phyloP scores from a whole-genome alignment of 2,888 invertebrate species.

The Synanthedon andrenaeformis region DNA sequence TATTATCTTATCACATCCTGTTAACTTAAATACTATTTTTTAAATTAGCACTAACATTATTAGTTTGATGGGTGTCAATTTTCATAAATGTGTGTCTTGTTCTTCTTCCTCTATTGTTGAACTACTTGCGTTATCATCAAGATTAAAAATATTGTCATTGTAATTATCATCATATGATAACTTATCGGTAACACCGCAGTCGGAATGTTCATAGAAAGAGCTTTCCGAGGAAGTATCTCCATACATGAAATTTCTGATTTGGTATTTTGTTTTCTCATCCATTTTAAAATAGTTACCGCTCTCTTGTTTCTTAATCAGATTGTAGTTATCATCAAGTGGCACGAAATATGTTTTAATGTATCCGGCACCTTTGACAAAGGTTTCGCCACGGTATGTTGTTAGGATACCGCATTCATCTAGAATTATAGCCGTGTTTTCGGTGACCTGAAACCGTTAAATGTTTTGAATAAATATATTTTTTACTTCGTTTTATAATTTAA shows the following conservation, averaged over 20 bases:
- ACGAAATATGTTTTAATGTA: conserved; percentile 80
- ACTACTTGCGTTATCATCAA: conserved; percentile 16
- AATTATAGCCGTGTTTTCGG: conserved; percentile 78
- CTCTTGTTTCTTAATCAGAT: conserved; percentile 53
- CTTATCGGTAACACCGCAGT: conserved; percentile 21
- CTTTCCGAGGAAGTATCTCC: conserved; percentile 16
- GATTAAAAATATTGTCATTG: conserved; percentile 4
- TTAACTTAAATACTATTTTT: too few relatives aligned
- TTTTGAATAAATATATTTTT: conserved; percentile 1
- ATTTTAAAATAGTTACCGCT: conserved; percentile 33
- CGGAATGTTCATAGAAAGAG: conserved; percentile 16
- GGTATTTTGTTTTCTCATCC: conserved; percentile 28
- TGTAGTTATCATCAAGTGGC: conserved; percentile 72
- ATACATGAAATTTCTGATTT: conserved; percentile 23
- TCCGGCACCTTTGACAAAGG: conserved; percentile 78
- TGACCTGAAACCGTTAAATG: conserved; percentile 56
- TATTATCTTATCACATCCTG: too few relatives aligned
- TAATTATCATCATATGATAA: conserved; percentile 16
- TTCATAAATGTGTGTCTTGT: conserved; percentile 42
- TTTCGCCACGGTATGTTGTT: conserved; percentile 77
- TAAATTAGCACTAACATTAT: too few relatives aligned
- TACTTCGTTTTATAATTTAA: not conserved
- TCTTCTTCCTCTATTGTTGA: conserved; percentile 26
- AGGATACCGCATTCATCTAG: conserved; percentile 76
- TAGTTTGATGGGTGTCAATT: not conserved